Base-by-base conservation (phyloP, 2,797 vertebrate genomes). In the Eupleurogrammus muticus region DNA sequence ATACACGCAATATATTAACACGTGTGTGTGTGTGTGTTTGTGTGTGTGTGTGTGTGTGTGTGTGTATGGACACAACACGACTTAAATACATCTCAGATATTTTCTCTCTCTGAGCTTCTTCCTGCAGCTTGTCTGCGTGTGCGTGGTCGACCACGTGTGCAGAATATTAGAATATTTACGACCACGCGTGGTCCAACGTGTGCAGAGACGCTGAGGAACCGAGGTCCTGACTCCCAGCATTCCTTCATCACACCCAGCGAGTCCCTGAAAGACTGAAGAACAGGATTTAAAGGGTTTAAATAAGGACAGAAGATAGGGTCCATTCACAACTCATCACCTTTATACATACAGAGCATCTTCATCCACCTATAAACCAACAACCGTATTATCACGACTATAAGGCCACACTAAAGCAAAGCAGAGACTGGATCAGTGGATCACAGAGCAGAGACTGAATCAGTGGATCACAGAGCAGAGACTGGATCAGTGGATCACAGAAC, bases 231-330 rank as follows among this genome's bases (percentile, higher is more conserved):
- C 82, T 90, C 82, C 77, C 84, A 79, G 85, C 85, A 79, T 80
- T 86, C 79, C 62, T 90, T 83, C 87, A 86, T 89, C 87, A 88
- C 81, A 70, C 82, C 88, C 86, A 90, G 87, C 89, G 88, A 90
- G 80, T 87, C 6, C 77, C 80, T 82, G 87, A 88, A 89, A 85
- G 75, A 67, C 84, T 80, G 75, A 78, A 77, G n/a, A 81, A 86
- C 79, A 69, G 84, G 73, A 6, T n/a, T n/a, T n/a, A 28, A 81
- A 84, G 28, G 28, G 28, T 6, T 82, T 87, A 87, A n/a, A 87
- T 73, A 83, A 85, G 72, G 87, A 85, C 89, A 90, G 86, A 79
- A 90, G 81, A 85, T 85, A 67, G 46, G 35, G 82, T 84, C 87
- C 75, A 74, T 87, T 84, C 21, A 14, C 66, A 38, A 77, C n/a